These are phyloP conservation scores for Chrosomus eos DNA, from an alignment of 2,797 vertebrate species.

Conservation along the genomic window DNA sequence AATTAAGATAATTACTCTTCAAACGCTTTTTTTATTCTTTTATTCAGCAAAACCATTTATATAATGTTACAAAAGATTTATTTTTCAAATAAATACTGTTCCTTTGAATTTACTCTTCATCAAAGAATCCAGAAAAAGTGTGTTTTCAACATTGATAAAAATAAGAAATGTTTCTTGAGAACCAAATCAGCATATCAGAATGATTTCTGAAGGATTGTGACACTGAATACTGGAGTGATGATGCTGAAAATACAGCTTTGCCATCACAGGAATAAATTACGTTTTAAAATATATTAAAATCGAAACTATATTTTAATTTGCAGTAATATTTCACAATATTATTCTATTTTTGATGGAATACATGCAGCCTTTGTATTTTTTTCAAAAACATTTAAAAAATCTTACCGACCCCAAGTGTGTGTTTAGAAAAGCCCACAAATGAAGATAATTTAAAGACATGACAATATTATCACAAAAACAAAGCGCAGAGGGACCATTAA, in stretches of 20 bases:
- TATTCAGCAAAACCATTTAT: not conserved
- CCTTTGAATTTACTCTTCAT: not conserved
- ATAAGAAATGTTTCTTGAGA: not conserved
- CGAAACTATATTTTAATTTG: not conserved
- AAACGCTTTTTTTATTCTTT: not conserved
- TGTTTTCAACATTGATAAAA: not conserved
- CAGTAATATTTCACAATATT: not conserved
- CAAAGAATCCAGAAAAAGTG: not conserved
- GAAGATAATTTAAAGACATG: not conserved
- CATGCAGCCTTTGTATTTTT: not conserved
- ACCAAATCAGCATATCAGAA: not conserved
- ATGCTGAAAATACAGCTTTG: not conserved
- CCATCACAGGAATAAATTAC: not conserved
- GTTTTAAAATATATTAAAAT: not conserved
- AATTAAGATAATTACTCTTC: not conserved
- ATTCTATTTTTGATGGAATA: not conserved
- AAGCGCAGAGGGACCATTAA: not conserved
- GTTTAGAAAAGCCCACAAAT: not conserved
- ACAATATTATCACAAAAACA: constrained; percentile 13
- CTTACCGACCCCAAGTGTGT: not conserved
- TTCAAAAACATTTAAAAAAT: not conserved
- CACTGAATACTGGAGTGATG: not conserved
- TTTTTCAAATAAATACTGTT: not conserved
- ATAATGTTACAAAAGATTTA: not conserved
- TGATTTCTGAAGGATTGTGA: not conserved